Evolutionary conservation across 2,797 vertebrate genomes (phyloP), one percentile per base, ranked within the genome.

Genomic region (Esox masquinongy): DNA sequence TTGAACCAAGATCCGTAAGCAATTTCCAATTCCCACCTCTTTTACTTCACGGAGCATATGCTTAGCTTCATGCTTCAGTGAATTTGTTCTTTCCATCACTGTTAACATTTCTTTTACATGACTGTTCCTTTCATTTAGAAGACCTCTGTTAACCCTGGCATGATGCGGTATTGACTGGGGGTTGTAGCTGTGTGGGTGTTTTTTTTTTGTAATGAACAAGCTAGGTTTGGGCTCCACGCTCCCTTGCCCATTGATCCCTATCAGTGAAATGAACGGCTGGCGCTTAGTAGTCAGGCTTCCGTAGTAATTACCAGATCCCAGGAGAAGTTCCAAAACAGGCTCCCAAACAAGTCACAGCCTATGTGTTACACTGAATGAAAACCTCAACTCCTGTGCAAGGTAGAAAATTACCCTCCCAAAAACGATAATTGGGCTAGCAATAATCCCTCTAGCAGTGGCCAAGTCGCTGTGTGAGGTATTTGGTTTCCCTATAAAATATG

Each of bases 231-330:
- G 79, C 80, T 86, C 82, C 61, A 74, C 71, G 80, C 83, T 81
- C 76, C 78, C 83, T 74, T 74, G 74, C 79, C 83, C 79, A 22
- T 86, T 85, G 91, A 93, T 93, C 80, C 83, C 87, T 91, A 92
- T 92, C 92, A 85, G 80, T 76, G 74, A 85, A 87, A 88, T 77
- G 80, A 83, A 84, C 78, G 85, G 81, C 86, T 88, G 85, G 86
- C 72, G 79, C 89, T 91, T 87, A 84, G 91, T 85, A 90, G 88
- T 84, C 85, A 50, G n/a, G 83, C 88, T 93, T 92, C 90, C 87
- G 89, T 86, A 83, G 88, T 70, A 92, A 92, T 93, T 92, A 90
- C 76, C 80, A 36, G 31, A 56, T 85, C 91, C 88, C 88, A 17
- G 0, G 84, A 87, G 89, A 87, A 79, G 53, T 59, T 4, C 24